Evolutionary conservation across 2,113 vertebrate species (phyloP).

Genomic region (Corydoras sp.): DNA sequence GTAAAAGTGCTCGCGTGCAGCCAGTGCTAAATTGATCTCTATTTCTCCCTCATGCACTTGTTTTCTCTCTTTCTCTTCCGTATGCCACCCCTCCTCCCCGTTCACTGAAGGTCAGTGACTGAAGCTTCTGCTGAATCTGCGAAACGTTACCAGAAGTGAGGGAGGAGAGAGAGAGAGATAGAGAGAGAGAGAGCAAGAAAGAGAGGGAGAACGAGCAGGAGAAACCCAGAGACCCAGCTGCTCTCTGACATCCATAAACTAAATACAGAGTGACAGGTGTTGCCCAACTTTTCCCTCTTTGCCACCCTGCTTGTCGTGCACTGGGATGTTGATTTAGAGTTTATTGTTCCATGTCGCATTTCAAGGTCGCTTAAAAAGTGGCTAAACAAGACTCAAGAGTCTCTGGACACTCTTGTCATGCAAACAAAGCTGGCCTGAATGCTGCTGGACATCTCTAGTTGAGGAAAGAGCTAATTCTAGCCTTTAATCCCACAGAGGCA

Average conservation of each 20-base stretch:
- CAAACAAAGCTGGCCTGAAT: constrained; percentile 32
- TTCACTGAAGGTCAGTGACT: constrained; percentile 58
- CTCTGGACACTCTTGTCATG: constrained; percentile 49
- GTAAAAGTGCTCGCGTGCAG: constrained; percentile 23
- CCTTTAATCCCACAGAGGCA: constrained; percentile 36
- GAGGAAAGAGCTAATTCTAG: constrained; percentile 36
- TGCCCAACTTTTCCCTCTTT: constrained; percentile 42
- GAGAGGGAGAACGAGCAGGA: constrained; percentile 29
- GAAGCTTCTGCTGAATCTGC: constrained; percentile 60
- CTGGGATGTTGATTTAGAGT: constrained; percentile 58
- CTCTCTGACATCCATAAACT: constrained; percentile 66
- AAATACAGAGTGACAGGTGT: constrained; percentile 77
- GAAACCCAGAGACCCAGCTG: constrained; percentile 46
- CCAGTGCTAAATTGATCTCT: constrained; percentile 15
- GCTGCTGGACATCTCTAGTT: constrained; percentile 44
- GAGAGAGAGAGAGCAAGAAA: constrained; percentile 15
- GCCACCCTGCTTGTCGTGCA: constrained; percentile 12
- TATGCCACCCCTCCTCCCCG: constrained; percentile 13
- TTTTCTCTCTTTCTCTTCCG: background rate
- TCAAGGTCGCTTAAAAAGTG: constrained; percentile 62
- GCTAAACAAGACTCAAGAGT: constrained; percentile 54
- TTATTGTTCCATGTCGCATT: constrained; percentile 65
- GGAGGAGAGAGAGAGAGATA: constrained; percentile 5
- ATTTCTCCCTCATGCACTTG: background rate
- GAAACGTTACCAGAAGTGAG: constrained; percentile 35